phyloP scores from a whole-genome alignment of 1,140 invertebrate genomes.

The Calosoma granatense region DNA sequence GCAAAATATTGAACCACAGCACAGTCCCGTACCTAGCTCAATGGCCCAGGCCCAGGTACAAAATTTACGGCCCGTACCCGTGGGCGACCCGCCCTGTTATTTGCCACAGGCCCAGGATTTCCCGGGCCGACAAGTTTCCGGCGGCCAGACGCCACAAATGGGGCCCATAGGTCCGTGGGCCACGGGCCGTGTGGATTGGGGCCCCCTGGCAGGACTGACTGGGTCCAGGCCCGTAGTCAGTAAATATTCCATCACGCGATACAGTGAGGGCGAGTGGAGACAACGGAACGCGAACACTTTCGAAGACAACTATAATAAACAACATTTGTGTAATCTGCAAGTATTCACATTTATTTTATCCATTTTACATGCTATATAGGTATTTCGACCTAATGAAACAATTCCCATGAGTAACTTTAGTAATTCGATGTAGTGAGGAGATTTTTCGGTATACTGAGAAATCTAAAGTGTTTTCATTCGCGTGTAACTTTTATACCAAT shows the following conservation, averaged over 20 bases:
- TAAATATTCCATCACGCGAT: constrained; percentile 60
- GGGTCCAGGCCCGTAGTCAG: constrained; percentile 59
- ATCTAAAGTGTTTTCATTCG: too few relatives aligned
- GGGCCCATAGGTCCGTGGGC: constrained; percentile 53
- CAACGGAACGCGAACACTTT: constrained; percentile 49
- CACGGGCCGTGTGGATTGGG: constrained; percentile 58
- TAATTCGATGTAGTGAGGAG: too few relatives aligned
- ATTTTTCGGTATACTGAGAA: too few relatives aligned
- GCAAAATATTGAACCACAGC: not conserved
- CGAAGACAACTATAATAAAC: constrained; percentile 33
- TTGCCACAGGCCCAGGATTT: constrained; percentile 43
- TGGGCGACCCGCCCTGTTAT: constrained; percentile 35
- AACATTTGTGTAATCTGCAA: constrained; percentile 31
- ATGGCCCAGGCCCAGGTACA: not conserved
- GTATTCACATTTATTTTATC: not conserved
- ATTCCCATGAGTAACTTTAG: constrained; percentile 15
- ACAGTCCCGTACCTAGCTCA: too few relatives aligned
- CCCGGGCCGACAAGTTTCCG: constrained; percentile 22
- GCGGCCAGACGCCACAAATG: constrained; percentile 25
- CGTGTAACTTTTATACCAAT: too few relatives aligned
- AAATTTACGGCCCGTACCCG: not conserved
- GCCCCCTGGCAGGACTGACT: constrained; percentile 51
- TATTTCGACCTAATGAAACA: not conserved
- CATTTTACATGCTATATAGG: not conserved
- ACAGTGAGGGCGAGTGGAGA: constrained; percentile 57